These are phyloP conservation scores for Echinometra lucunter DNA, from an alignment of 53 echinoderm and acorn worm genomes.

Conservation along the genomic window DNA sequence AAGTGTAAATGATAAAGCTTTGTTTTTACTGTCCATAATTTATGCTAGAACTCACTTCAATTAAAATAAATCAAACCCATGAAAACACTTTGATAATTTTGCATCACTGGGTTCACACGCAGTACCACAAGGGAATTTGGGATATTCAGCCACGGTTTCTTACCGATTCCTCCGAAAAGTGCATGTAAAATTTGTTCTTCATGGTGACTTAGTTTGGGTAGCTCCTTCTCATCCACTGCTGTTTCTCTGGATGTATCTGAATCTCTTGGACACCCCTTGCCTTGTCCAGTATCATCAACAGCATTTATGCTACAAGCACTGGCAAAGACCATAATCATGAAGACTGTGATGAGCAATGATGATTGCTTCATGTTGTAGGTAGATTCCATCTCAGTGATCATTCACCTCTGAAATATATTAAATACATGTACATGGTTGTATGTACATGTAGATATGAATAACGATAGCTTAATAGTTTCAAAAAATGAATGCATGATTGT, in stretches of 20 bases:
- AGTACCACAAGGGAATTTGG: neutral
- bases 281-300: neutral
- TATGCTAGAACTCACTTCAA: neutral
- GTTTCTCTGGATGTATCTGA: neutral
- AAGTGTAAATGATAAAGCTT: neutral
- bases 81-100: no score
- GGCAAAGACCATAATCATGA: neutral
- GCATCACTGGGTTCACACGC: no score
- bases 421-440: no score
- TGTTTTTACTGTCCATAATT: neutral
- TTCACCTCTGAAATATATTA: no score
- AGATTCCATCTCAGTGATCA: no score
- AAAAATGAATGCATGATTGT: no score
- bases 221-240: neutral
- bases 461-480: no score
- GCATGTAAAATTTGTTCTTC: conserved; percentile 37
- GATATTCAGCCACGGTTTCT: neutral
- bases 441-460: no score
- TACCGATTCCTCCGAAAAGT: conserved; percentile 58
- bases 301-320: neutral
- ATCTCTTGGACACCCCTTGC: neutral
- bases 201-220: conserved; percentile 7
- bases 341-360: neutral
- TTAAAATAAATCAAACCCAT: neutral
- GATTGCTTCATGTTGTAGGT: neutral